A percentile compares a stretch with the other conserved stretches of the same genome.
Conservation (phyloP, 2,113 vertebrate species). For the Hepsetus odoe region DNA sequence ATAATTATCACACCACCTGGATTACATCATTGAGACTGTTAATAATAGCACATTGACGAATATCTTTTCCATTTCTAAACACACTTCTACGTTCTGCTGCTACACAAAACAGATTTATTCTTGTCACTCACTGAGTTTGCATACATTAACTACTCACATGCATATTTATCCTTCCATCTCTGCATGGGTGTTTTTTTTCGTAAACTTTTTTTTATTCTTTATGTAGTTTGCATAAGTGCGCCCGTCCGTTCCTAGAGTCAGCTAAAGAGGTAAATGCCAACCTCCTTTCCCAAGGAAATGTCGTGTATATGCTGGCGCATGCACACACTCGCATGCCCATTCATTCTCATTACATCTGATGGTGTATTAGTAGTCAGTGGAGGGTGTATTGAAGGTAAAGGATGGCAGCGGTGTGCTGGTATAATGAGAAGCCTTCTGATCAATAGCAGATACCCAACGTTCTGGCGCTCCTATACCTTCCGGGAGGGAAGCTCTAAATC, state of each 20-base stretch:
- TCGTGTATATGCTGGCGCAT: background rate
- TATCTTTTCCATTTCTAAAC: background rate
- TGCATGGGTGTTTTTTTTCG: background rate
- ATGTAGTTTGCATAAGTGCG: slow-evolving; percentile 14
- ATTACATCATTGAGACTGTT: slow-evolving; percentile 52
- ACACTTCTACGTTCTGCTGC: background rate
- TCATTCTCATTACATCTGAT: slow-evolving; percentile 51
- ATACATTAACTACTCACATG: background rate
- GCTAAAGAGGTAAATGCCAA: slow-evolving; percentile 34
- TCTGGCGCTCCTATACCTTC: background rate
- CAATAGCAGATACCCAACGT: slow-evolving; percentile 38
- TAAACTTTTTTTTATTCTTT: background rate
- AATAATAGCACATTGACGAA: slow-evolving; percentile 23
- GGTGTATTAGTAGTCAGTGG: slow-evolving; percentile 44
- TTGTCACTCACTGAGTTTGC: background rate
- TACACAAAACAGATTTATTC: slow-evolving; percentile 2
- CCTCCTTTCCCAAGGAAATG: slow-evolving; percentile 50
- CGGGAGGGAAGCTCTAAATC: slow-evolving; percentile 23
- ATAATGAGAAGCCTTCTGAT: slow-evolving; percentile 41
- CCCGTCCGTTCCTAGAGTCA: background rate
- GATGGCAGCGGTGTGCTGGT: slow-evolving; percentile 26
- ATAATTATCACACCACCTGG: slow-evolving; percentile 44
- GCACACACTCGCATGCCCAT: slow-evolving; percentile 19
- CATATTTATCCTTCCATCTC: slow-evolving; percentile 1
- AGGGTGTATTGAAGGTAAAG: slow-evolving; percentile 28